Percentiles rank a stretch among this genome's conserved stretches.
These are phyloP conservation scores for Hypocryptadius cinnamomeus DNA, from an alignment of 2,113 vertebrate species.

Conservation along the genomic window DNA sequence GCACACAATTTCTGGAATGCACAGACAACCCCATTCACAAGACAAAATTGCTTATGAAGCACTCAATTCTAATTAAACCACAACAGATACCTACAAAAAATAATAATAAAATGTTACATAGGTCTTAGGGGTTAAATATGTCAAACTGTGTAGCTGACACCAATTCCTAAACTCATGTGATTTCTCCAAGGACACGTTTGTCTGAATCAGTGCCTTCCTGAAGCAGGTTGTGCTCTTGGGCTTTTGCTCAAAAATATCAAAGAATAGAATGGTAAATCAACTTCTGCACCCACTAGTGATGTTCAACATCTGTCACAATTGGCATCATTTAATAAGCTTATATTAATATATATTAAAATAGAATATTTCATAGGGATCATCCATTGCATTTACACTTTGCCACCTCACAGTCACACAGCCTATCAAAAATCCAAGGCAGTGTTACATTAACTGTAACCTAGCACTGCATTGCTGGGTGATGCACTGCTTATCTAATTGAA, in stretches of 20 bases:
- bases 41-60: not conserved
- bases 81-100: not conserved
- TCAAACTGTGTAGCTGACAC: not conserved
- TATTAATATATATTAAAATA: not conserved
- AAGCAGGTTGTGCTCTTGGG: not conserved
- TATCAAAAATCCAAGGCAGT: not conserved
- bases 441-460: not conserved
- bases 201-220: not conserved
- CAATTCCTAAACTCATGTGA: not conserved
- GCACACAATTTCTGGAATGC: not conserved
- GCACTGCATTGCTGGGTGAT: slow-evolving; percentile 4
- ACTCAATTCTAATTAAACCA: not conserved
- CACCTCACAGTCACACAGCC: not conserved
- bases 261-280: not conserved
- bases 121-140: not conserved
- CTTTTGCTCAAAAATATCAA: not conserved
- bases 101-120: not conserved
- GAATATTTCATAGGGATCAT: not conserved
- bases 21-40: not conserved
- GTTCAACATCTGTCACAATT: not conserved
- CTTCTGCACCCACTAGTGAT: not conserved
- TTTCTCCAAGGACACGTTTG: not conserved
- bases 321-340: not conserved
- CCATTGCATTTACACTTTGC: not conserved
- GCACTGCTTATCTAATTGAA: slow-evolving; percentile 61